A percentile compares a stretch with the other conserved stretches of the same genome.
Conservation (phyloP, 2,113 vertebrate genomes). For the Rhinopithecus roxellana region DNA sequence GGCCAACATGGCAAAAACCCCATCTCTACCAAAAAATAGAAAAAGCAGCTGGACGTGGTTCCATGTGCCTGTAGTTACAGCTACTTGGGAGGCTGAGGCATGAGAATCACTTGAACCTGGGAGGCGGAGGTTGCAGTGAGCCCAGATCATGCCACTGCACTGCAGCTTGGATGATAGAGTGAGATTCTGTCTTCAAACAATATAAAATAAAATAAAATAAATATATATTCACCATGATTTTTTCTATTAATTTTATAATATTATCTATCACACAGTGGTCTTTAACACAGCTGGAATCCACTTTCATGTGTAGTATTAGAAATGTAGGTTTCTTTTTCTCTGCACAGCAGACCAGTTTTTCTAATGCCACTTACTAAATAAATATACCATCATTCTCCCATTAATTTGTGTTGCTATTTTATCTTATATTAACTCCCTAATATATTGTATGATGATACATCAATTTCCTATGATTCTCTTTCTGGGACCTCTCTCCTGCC, state of each 20-base stretch:
- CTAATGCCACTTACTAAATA: neutral
- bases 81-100: no score
- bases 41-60: no score
- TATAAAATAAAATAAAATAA: no score
- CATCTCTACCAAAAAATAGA: no score
- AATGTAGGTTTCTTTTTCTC: neutral
- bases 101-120: no score
- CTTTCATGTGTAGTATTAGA: neutral
- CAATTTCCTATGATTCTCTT: neutral
- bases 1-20: no score
- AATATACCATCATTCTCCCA: accelerated
- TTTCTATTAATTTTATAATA: neutral
- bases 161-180: no score
- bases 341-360: neutral
- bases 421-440: neutral
- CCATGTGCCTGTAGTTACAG: no score
- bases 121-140: no score
- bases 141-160: no score
- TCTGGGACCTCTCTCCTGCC: neutral
- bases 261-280: neutral
- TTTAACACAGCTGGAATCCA: neutral
- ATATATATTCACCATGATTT: neutral
- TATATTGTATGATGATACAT: no score
- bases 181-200: no score
- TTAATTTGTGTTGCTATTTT: neutral